Percentiles rank a stretch among this genome's conserved stretches.
phyloP scores from a whole-genome alignment of 2,113 vertebrate species.

The Shinisaurus crocodilurus region DNA sequence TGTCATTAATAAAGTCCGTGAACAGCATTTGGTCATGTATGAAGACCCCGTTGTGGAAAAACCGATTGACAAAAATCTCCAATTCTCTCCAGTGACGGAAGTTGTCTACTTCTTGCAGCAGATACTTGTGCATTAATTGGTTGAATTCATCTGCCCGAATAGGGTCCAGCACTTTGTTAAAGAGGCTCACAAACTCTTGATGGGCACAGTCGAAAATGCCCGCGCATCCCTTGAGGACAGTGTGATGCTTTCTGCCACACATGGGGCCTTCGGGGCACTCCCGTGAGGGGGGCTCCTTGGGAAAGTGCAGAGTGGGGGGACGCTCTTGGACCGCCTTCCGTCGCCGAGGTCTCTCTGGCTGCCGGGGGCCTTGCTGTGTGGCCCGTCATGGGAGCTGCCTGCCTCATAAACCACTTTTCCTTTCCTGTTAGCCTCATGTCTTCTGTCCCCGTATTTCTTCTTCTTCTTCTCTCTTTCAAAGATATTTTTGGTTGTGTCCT shows the following conservation, averaged over 20 bases:
- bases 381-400: constrained; percentile 61
- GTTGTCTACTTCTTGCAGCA: constrained; percentile 87
- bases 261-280: constrained; percentile 71
- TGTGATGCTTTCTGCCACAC: constrained; percentile 58
- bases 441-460: constrained; percentile 64
- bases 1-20: constrained; percentile 90
- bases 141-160: constrained; percentile 90
- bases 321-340: constrained; percentile 63
- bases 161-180: constrained; percentile 86
- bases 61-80: constrained; percentile 86
- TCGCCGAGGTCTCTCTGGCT: constrained; percentile 66
- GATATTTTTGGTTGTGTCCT: constrained; percentile 87
- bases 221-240: constrained; percentile 80
- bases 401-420: constrained; percentile 66
- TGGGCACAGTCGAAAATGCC: constrained; percentile 88
- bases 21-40: constrained; percentile 96
- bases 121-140: constrained; percentile 87
- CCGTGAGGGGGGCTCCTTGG: constrained; percentile 64
- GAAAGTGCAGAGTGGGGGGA: constrained; percentile 51
- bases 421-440: constrained; percentile 72
- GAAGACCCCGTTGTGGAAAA: constrained; percentile 92
- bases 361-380: constrained; percentile 55
- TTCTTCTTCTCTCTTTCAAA: constrained; percentile 81
- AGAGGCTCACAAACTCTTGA: constrained; percentile 86
- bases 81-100: constrained; percentile 95